Evolutionary conservation across 2,888 invertebrate species (phyloP).

Genomic region (Neoaliturus tenellus): DNA sequence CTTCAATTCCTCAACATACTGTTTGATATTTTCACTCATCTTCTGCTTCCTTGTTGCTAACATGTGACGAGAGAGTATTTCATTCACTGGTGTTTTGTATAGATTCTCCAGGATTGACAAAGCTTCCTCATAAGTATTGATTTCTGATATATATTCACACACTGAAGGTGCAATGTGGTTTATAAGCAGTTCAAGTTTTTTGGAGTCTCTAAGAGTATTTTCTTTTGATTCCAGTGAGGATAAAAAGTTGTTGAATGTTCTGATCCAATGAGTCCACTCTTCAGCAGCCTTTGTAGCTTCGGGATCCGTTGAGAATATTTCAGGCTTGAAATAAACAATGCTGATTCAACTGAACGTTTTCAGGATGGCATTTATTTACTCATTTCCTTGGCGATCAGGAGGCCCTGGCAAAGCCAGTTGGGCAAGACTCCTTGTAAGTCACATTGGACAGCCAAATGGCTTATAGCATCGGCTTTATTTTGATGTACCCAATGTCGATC

Average conservation of each 20-base stretch:
- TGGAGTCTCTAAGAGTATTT: not conserved
- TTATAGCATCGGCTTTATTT: no score
- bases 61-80: slow-evolving; percentile 41
- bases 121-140: slow-evolving; percentile 11
- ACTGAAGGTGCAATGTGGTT: slow-evolving; percentile 39
- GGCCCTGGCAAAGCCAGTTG: no score
- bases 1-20: slow-evolving; percentile 48
- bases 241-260: not conserved
- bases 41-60: slow-evolving; percentile 28
- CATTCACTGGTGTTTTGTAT: slow-evolving; percentile 53
- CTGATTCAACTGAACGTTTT: not conserved
- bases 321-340: not conserved
- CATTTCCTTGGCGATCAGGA: no score
- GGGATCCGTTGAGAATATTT: not conserved
- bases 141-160: slow-evolving; percentile 24
- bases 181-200: slow-evolving; percentile 32
- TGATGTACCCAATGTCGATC: no score
- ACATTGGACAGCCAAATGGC: no score
- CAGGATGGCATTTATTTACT: no score
- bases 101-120: slow-evolving; percentile 30
- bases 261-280: not conserved
- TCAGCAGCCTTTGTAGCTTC: not conserved
- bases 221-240: not conserved
- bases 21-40: slow-evolving; percentile 23
- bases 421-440: no score